Base-by-base conservation (phyloP, 2,888 invertebrate species). In the Xylocampa areola region DNA sequence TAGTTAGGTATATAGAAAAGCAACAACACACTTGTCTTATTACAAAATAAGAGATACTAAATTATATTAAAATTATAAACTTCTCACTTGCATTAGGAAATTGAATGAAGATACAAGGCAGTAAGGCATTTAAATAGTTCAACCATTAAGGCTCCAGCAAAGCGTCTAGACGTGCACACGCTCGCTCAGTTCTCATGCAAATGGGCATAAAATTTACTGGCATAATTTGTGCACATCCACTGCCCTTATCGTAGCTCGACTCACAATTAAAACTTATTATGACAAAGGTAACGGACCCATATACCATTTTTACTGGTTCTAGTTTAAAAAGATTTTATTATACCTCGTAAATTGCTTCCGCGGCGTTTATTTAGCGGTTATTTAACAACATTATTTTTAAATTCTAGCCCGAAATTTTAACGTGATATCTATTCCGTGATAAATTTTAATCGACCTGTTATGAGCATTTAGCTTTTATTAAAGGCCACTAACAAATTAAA, bases 41-140 rank as follows among this genome's bases (percentile, higher is more conserved):
- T 40, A 51, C 4, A 3, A 14, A 1, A 21, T n/a, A 11, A n/a
- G 25, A n/a, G 2, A 3, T 23, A 0, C 2, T 13, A n/a, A n/a
- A 11, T n/a, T 11, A 33, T 29, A 16, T 11, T 21, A 11, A 4
- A 3, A 27, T 13, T 35, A 14, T 5, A 32, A 43, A 6, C 19
- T 49, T 23, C 8, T 25, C 14, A 70, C 60, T 72, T 73, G 65
- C 80, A 79, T 81, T 80, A 76, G 68, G 64, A 84, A 87, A 88
- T 89, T 86, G 81, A 89, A 89, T 88, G 80, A 84, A 87, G 82
- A 86, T 87, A 86, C 77, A 61, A 50, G 76, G 71, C 41, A 30
- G 81, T 76, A 77, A 86, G 81, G 82, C 77, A 88, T 90, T 90
- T 88, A 85, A 90, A 90, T 88, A 88, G 86, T 88, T 86, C 76